These are phyloP conservation scores for Orthonevra nobilis DNA, from an alignment of 2,888 invertebrate genomes.

Conservation along the genomic window DNA sequence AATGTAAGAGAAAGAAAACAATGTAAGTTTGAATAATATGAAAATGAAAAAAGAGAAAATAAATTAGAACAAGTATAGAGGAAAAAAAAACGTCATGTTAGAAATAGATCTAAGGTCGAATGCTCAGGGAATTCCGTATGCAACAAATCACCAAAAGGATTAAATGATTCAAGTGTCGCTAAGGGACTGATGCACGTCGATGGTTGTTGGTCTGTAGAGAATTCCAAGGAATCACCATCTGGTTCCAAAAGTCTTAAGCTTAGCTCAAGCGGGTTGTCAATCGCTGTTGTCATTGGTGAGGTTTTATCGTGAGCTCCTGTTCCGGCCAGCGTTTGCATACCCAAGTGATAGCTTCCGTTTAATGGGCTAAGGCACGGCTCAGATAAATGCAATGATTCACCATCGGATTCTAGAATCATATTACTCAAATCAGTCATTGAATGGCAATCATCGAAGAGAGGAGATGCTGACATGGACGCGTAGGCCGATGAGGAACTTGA, in stretches of 20 bases:
- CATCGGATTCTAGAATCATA: slow-evolving; percentile 82
- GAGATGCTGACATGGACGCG: slow-evolving; percentile 71
- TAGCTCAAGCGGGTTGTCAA: slow-evolving; percentile 76
- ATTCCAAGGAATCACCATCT: slow-evolving; percentile 76
- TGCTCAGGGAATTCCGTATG: slow-evolving; percentile 77
- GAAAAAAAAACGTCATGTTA: slow-evolving; percentile 75
- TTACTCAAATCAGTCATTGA: slow-evolving; percentile 76
- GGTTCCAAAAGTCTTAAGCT: slow-evolving; percentile 78
- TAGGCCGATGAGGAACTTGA: slow-evolving; percentile 72
- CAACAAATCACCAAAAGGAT: slow-evolving; percentile 78
- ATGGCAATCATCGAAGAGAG: slow-evolving; percentile 53
- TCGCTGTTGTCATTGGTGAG: slow-evolving; percentile 27
- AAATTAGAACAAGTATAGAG: not conserved
- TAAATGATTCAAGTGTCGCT: slow-evolving; percentile 76
- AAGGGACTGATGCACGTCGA: slow-evolving; percentile 77
- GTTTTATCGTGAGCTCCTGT: slow-evolving; percentile 34
- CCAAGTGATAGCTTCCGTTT: slow-evolving; percentile 43
- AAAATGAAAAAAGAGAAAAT: no score
- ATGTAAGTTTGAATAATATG: no score
- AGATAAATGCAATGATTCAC: slow-evolving; percentile 81
- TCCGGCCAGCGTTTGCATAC: slow-evolving; percentile 45
- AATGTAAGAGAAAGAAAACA: no score
- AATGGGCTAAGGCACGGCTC: slow-evolving; percentile 77
- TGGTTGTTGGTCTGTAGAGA: slow-evolving; percentile 75
- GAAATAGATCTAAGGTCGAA: slow-evolving; percentile 76